These are phyloP conservation scores for Selenia dentaria DNA, from an alignment of 2,888 invertebrate genomes.

Conservation along the genomic window DNA sequence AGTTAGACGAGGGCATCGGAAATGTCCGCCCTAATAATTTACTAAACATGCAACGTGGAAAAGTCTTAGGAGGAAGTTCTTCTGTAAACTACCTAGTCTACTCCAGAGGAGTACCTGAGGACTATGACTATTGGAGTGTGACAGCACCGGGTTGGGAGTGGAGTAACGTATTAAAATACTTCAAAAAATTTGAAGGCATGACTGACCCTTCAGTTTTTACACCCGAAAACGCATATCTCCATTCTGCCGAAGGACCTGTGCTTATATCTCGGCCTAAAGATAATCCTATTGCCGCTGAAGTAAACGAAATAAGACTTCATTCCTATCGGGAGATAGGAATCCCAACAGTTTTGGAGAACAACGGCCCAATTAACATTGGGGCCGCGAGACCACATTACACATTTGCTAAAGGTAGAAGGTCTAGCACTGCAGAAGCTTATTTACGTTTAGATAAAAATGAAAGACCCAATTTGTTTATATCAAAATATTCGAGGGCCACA, in stretches of 20 bases:
- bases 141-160: slow-evolving; percentile 60
- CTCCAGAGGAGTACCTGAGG: slow-evolving; percentile 52
- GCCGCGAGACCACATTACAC: slow-evolving; percentile 51
- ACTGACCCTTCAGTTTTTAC: slow-evolving; percentile 46
- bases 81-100: slow-evolving; percentile 55
- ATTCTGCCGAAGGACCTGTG: slow-evolving; percentile 56
- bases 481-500: slow-evolving; percentile 58
- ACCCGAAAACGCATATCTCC: slow-evolving; percentile 43
- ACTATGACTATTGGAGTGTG: slow-evolving; percentile 53
- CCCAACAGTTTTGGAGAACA: slow-evolving; percentile 47
- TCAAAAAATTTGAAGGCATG: slow-evolving; percentile 59
- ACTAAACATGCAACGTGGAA: slow-evolving; percentile 47
- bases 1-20: slow-evolving; percentile 44
- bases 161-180: slow-evolving; percentile 50
- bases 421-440: slow-evolving; percentile 69
- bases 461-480: slow-evolving; percentile 57
- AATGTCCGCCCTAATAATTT: slow-evolving; percentile 38
- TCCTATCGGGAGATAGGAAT: slow-evolving; percentile 56
- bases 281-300: slow-evolving; percentile 37
- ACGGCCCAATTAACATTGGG: slow-evolving; percentile 49
- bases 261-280: slow-evolving; percentile 46
- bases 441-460: slow-evolving; percentile 40
- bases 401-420: slow-evolving; percentile 59
- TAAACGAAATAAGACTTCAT: slow-evolving; percentile 47
- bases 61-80: slow-evolving; percentile 58